Base-by-base conservation (phyloP, 2,797 vertebrate species). In the Chromis chromis region DNA sequence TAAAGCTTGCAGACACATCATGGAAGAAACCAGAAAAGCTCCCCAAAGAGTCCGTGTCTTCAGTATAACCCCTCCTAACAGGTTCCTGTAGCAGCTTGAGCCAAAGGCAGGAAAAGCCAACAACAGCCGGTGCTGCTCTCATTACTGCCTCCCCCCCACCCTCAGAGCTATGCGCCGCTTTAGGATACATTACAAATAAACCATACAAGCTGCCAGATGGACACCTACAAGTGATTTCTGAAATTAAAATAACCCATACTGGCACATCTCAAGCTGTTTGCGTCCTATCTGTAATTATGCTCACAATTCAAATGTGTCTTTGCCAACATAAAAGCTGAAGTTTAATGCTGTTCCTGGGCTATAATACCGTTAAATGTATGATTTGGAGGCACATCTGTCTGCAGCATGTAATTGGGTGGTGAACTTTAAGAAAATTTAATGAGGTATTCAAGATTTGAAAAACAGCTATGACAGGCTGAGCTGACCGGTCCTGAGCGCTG, bases 71-170 rank as follows among this genome's bases (percentile, higher is more conserved):
- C 25, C 42, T 71, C 25, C 25, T n/a, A 86, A 85, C 70, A 83
- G 70, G 78, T 76, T 83, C 66, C 70, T 84, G 79, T 50, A 76
- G 78, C 86, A 88, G 84, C 74, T 86, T 74, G 55, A 80, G 77
- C 69, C 64, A 86, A 80, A 19, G 31, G 56, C 61, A 78, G 81
- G 77, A 86, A 85, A 68, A 82, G 86, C 79, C 86, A 84, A 57
- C 22, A 62, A 86, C 90, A 91, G 88, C 86, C 75, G 79, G 65
- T n/a, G 4, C 77, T 79, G 81, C 86, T 90, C 84, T 72, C 82
- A 22, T 86, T 86, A 89, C 85, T 0, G 24, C 19, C 80, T 71
- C 58, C 52, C 24, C 49, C 76, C 81, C 71, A 67, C 62, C 76
- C 68, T 50, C 59, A 55, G 14, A 71, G 76, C 74, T 48, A 80